A percentile compares a stretch with the other conserved stretches of the same genome.
These are phyloP conservation scores for Propithecus coquereli DNA, from an alignment of 2,113 vertebrate genomes.

Conservation along the genomic window DNA sequence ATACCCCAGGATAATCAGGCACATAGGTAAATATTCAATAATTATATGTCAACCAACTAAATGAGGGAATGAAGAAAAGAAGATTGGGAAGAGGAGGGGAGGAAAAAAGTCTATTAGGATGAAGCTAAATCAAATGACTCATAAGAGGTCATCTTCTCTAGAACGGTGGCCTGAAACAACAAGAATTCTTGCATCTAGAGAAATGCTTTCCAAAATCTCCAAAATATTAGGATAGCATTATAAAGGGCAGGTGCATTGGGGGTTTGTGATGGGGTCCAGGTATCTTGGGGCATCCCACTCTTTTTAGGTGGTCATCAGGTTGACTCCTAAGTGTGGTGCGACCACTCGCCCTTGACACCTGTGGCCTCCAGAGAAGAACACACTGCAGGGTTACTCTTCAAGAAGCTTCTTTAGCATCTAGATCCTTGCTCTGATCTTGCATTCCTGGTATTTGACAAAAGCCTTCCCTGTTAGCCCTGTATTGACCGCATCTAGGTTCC, in stretches of 20 bases:
- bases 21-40: background rate
- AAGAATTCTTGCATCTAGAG: background rate
- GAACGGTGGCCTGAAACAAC: background rate
- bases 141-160: background rate
- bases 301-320: background rate
- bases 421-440: background rate
- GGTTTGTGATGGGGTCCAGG: background rate
- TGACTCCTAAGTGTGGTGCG: background rate
- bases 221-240: background rate
- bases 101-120: background rate
- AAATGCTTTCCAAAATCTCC: background rate
- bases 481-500: background rate
- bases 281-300: background rate
- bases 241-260: background rate
- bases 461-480: background rate
- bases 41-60: background rate
- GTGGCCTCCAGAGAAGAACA: background rate
- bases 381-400: background rate
- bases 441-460: background rate
- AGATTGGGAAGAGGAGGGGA: background rate
- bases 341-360: background rate
- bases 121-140: background rate
- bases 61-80: background rate
- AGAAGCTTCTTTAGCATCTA: background rate
- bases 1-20: background rate